Evolutionary conservation across 2,888 invertebrate species (phyloP), one percentile per base, ranked within the genome.

Genomic region (Pachycephus smyrnensis): DNA sequence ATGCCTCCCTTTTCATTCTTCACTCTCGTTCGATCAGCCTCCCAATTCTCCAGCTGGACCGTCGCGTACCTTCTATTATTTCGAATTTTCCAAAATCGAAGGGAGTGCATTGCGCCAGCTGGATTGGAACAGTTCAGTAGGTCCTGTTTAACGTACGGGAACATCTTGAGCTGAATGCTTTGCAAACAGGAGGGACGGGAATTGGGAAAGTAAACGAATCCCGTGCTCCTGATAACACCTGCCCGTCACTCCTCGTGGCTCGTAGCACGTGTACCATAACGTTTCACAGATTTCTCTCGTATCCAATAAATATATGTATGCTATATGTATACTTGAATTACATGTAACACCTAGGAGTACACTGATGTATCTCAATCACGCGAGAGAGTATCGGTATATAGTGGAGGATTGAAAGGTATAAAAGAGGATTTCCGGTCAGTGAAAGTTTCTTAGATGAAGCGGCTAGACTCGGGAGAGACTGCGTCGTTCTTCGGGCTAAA

Each of bases 391-490:
- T 55, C 55, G 55, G 23, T 23, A 55, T 55, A 55, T 9, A 55
- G 55, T 55, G 2, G 23, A 55, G 55, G 9, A 23, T 23, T 55
- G 23, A 55, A 55, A 55, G 55, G 9, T 55, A 23, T 55, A 55
- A 55, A 55, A 71, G 79, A 76, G 79, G 79, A 86, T 80, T 86
- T 87, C 86, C 84, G 85, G 86, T 80, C 80, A 85, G 88, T 87
- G 88, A 88, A 88, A 88, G 88, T 88, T 85, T 82, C 83, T 77
- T 79, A 77, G 85, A 86, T 85, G 85, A 84, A 85, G 83, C 78
- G 87, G 83, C 88, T 88, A 89, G 88, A 88, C 88, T 82, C 77
- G 80, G 84, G 79, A 84, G 87, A 88, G 87, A 89, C 88, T 88
- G 88, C 87, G 87, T 88, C 86, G 83, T 84, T 82, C 82, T 81